Evolutionary conservation across 2,888 invertebrate species (phyloP).

Genomic region (Ornithoptera priamus): DNA sequence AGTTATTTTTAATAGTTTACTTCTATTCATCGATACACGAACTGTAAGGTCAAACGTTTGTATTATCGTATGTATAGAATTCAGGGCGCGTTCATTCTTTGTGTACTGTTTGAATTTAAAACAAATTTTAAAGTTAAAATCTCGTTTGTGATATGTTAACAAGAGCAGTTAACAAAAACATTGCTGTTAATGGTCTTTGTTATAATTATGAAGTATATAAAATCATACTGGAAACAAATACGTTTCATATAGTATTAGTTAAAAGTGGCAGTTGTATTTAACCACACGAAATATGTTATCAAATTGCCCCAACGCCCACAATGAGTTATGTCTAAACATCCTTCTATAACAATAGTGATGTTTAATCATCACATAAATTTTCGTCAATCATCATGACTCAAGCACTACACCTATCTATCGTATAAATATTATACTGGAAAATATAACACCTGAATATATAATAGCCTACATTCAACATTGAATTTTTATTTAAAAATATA

Average conservation of each 20-base stretch:
- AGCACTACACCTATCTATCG: background rate
- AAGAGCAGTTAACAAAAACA: background rate
- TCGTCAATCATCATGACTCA: conserved; percentile 15
- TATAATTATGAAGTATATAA: too few species aligned
- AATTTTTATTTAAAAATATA: too few species aligned
- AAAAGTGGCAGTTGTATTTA: background rate
- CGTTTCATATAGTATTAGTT: background rate
- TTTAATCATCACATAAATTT: conserved; percentile 11
- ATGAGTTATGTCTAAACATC: conserved; percentile 15
- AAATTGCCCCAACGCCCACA: conserved; percentile 2
- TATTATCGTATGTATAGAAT: background rate
- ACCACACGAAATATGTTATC: conserved; percentile 10
- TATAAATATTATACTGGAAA: background rate
- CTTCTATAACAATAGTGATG: conserved; percentile 20
- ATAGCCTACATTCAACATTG: background rate
- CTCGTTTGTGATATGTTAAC: background rate
- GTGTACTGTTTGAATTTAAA: background rate
- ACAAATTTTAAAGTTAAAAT: background rate
- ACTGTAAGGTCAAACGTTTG: background rate
- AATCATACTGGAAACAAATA: too few species aligned
- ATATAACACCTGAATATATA: background rate
- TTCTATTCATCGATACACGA: background rate
- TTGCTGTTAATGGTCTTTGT: too few species aligned
- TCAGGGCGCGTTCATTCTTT: background rate
- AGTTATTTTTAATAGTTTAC: too few species aligned